These are phyloP conservation scores for Ichneumoninae sp. DNA, from an alignment of 2,888 invertebrate species.

Conservation along the genomic window DNA sequence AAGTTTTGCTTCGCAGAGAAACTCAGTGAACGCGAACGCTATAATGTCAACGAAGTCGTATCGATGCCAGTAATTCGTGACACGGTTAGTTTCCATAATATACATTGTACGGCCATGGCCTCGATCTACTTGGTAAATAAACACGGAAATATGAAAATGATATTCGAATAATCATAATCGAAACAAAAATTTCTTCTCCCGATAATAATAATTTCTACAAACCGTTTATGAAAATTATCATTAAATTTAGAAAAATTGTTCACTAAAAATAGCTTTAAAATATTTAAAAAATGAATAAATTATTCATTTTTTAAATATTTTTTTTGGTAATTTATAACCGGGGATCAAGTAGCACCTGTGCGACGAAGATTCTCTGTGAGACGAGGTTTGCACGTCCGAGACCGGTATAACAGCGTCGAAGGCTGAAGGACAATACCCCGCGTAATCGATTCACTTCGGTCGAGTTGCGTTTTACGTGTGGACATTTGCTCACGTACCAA, in stretches of 20 bases:
- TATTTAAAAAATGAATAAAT: too few relatives aligned
- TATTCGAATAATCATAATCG: not conserved
- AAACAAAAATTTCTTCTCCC: not conserved
- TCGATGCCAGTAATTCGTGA: slow-evolving; percentile 48
- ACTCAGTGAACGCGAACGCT: slow-evolving; percentile 3
- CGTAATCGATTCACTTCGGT: slow-evolving; percentile 18
- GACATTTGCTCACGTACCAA: not conserved
- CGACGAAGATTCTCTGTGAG: slow-evolving; percentile 7
- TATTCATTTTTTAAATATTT: not conserved
- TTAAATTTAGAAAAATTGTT: too few relatives aligned
- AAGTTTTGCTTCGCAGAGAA: not conserved
- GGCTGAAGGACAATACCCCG: slow-evolving; percentile 18
- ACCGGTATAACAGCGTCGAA: slow-evolving; percentile 27
- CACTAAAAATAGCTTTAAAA: too few relatives aligned
- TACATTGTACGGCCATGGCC: slow-evolving; percentile 22
- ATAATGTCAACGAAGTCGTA: slow-evolving; percentile 47
- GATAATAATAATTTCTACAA: not conserved
- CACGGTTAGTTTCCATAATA: slow-evolving; percentile 32
- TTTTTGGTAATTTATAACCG: not conserved
- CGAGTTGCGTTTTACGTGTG: not conserved
- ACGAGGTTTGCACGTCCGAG: slow-evolving; percentile 31
- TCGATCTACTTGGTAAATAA: not conserved
- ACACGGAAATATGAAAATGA: not conserved
- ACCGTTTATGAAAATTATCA: not conserved
- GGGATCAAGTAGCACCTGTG: slow-evolving; percentile 41